Percentiles rank a stretch among this genome's conserved stretches.
Conservation (phyloP, 2,797 vertebrate species). For the Pitangus sulphuratus region DNA sequence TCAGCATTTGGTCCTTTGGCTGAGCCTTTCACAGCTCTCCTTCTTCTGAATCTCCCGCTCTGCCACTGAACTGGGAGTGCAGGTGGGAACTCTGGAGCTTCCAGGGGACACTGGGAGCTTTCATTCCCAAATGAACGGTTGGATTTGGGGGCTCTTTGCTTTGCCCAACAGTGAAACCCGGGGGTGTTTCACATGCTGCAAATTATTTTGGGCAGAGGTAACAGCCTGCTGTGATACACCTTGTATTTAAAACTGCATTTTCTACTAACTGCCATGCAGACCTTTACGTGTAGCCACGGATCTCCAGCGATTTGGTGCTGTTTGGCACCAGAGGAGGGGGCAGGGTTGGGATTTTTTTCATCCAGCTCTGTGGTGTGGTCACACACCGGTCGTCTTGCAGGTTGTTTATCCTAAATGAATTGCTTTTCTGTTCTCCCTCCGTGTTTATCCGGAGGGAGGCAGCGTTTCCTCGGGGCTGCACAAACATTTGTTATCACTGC, state of each 20-base stretch:
- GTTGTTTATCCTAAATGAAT: background rate
- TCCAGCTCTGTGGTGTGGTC: background rate
- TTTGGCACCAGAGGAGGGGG: background rate
- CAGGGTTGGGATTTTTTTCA: background rate
- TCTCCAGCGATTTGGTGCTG: background rate
- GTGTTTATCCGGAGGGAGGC: background rate
- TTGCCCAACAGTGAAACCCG: background rate
- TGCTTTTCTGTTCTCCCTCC: background rate
- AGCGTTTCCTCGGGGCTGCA: background rate
- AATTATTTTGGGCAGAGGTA: background rate
- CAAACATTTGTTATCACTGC: background rate
- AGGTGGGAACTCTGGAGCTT: background rate
- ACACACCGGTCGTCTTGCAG: background rate
- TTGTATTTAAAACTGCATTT: background rate
- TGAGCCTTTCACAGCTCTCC: background rate
- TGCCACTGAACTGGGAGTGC: background rate
- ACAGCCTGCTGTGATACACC: background rate
- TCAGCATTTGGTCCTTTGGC: background rate
- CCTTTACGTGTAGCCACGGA: background rate
- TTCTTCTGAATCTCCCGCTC: background rate
- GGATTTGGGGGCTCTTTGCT: background rate
- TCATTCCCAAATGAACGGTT: background rate
- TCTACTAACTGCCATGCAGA: background rate
- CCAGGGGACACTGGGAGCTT: background rate
- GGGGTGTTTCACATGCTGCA: background rate